Conservation (phyloP, 2,797 vertebrate species). For the Passerculus sandwichensis region DNA sequence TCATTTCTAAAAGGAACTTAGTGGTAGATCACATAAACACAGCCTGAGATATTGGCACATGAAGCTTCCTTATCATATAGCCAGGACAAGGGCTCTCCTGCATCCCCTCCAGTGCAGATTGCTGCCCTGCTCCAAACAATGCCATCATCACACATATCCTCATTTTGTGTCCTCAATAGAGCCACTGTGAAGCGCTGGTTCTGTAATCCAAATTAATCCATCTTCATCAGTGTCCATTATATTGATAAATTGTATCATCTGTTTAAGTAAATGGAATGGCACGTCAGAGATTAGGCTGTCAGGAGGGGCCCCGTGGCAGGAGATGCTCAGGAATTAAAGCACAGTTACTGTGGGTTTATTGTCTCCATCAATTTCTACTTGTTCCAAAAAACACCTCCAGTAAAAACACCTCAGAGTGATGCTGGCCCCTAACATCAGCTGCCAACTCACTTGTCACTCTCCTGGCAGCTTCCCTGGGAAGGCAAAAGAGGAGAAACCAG, state of each 20-base stretch:
- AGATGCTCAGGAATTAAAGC: slow-evolving; percentile 27
- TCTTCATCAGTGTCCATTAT: slow-evolving; percentile 78
- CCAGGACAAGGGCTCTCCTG: not conserved
- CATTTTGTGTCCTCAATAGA: slow-evolving; percentile 40
- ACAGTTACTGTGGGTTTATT: not conserved
- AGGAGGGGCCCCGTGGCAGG: slow-evolving; percentile 33
- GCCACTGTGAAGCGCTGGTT: slow-evolving; percentile 39
- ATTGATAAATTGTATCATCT: slow-evolving; percentile 77
- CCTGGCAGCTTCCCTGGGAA: not conserved
- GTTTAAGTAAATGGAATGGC: slow-evolving; percentile 71
- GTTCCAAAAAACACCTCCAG: not conserved
- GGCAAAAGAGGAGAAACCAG: not conserved
- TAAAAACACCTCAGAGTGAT: not conserved
- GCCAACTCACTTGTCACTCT: not conserved
- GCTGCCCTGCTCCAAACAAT: slow-evolving; percentile 34
- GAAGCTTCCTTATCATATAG: not conserved
- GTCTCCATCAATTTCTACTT: slow-evolving; percentile 6
- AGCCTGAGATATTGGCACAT: not conserved
- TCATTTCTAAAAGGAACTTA: not conserved
- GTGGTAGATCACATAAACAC: not conserved
- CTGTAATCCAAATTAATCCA: slow-evolving; percentile 77
- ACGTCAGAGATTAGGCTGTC: slow-evolving; percentile 54
- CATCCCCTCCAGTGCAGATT: not conserved
- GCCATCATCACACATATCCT: slow-evolving; percentile 8
- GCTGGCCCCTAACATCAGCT: not conserved